These are phyloP conservation scores for Chirona hameri DNA, from an alignment of 2,888 invertebrate genomes.

Conservation along the genomic window DNA sequence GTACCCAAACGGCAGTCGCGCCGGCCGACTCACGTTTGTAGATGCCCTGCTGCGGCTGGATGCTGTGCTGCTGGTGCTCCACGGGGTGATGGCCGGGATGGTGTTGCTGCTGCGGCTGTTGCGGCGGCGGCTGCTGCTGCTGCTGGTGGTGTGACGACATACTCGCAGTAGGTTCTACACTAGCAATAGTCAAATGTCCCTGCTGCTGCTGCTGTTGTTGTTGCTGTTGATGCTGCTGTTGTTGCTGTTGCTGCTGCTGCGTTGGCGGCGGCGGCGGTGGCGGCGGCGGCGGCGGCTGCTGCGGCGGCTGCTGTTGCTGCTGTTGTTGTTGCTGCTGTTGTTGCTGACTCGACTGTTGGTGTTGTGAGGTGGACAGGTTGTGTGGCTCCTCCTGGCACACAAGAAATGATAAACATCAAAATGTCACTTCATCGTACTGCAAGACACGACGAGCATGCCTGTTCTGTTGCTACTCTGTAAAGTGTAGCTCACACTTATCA, in stretches of 20 bases:
- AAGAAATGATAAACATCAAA: neutral
- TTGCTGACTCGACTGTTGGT: constrained; percentile 28
- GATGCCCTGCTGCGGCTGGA: constrained; percentile 26
- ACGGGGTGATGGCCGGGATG: neutral
- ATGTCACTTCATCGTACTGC: too few species aligned
- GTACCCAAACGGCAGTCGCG: too few species aligned
- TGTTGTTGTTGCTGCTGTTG: constrained; percentile 26
- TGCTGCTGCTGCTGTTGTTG: constrained; percentile 30
- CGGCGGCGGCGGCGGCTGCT: neutral
- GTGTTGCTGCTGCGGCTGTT: constrained; percentile 26
- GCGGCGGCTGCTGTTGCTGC: constrained; percentile 9
- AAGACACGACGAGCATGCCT: too few species aligned
- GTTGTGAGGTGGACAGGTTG: constrained; percentile 33
- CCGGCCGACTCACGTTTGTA: constrained; percentile 1
- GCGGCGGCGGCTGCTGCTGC: constrained; percentile 1
- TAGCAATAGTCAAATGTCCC: neutral
- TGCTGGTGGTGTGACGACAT: constrained; percentile 23
- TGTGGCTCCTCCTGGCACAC: constrained; percentile 34
- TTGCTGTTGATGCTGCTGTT: constrained; percentile 26
- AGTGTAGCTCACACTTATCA: too few species aligned
- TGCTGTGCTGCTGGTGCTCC: constrained; percentile 23
- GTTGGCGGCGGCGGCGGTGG: neutral
- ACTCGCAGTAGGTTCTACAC: too few species aligned
- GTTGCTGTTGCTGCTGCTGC: constrained; percentile 10
- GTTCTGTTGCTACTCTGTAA: too few species aligned